phyloP scores from a whole-genome alignment of 2,113 vertebrate genomes.

The Excalfactoria chinensis region DNA sequence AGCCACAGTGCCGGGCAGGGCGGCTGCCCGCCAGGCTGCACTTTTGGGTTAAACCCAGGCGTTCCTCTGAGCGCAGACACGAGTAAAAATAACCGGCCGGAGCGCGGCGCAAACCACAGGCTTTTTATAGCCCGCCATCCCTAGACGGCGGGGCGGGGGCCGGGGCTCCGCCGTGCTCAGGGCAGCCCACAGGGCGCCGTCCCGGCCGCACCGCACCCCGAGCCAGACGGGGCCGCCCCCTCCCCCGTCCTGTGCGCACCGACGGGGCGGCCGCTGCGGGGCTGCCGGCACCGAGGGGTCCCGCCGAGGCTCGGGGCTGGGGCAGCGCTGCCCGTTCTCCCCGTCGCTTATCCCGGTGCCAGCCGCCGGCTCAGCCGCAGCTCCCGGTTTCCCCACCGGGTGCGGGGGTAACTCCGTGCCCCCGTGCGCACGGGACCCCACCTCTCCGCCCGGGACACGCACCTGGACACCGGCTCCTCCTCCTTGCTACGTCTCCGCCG shows the following conservation, averaged over 20 bases:
- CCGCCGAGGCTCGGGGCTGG: not conserved
- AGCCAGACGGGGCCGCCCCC: not conserved
- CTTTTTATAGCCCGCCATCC: constrained; percentile 66
- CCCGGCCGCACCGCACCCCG: not conserved
- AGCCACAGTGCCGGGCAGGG: not conserved
- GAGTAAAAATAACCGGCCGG: constrained; percentile 67
- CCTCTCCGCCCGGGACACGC: not conserved
- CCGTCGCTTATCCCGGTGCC: not conserved
- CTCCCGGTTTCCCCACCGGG: not conserved
- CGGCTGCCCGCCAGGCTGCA: constrained; percentile 21
- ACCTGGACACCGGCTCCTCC: not conserved
- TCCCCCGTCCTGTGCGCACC: not conserved
- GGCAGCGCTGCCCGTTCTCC: too few species aligned
- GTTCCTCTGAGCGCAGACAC: constrained; percentile 60
- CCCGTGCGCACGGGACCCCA: not conserved
- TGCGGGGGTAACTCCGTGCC: not conserved
- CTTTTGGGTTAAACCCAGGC: constrained; percentile 66
- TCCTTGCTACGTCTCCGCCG: not conserved
- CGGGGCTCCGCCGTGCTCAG: constrained; percentile 9
- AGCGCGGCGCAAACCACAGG: constrained; percentile 55
- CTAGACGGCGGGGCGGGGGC: constrained; percentile 51
- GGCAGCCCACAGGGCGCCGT: constrained; percentile 27
- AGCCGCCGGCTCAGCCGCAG: too few species aligned
- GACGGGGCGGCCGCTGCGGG: not conserved
- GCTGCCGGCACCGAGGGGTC: not conserved